Base-by-base conservation (phyloP, 1,140 invertebrate species). In the Aphaenogaster ashmeadi region DNA sequence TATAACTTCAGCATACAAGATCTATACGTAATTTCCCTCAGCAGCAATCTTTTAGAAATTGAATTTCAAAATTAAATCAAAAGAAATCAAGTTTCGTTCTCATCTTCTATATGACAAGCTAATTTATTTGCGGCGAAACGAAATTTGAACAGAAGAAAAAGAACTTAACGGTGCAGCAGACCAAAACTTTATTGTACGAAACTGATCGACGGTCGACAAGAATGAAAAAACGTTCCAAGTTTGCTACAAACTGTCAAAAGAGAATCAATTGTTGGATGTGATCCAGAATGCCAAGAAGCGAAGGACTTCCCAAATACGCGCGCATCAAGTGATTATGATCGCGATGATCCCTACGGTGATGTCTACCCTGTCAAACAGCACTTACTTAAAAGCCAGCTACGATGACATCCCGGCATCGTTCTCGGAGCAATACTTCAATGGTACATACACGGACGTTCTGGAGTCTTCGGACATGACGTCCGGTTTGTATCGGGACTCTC, bases 401-500 rank as follows among this genome's bases (percentile, higher is more conserved):
- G 50, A 79, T 58, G 36, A 27, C 5, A n/a, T 6, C 0, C 18
- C 9, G 21, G 5, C 21, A 3, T 21, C 11, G 2, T 33, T 60
- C 18, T 11, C 15, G 33, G 64, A 33, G 38, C 9, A 1, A 6
- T 13, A 54, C 8, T 11, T 60, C 50, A 89, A 62, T 18, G 88
- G 41, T 6, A 54, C 33, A 3, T 54, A 44, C n/a, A 2, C 18
- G 27, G 77, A 80, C 8, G 4, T 15, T 8, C 13, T 41, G n/a
- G 21, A 36, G 0, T 54, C 27, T 3, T 54, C 8, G 44, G 81
- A 8, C 18, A 13, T 60, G 6, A 47, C 8, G 27, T 8, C 95
- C 3, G 15, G 2, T 5, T 95, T 96, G 0, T 95, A 95, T 86
- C 95, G 97, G 33, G 97, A 98, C 91, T 93, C 97, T 0, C 93